Evolutionary conservation across 92 coral and sea anemone species (phyloP).

Genomic region (Epizoanthus stellaris): DNA sequence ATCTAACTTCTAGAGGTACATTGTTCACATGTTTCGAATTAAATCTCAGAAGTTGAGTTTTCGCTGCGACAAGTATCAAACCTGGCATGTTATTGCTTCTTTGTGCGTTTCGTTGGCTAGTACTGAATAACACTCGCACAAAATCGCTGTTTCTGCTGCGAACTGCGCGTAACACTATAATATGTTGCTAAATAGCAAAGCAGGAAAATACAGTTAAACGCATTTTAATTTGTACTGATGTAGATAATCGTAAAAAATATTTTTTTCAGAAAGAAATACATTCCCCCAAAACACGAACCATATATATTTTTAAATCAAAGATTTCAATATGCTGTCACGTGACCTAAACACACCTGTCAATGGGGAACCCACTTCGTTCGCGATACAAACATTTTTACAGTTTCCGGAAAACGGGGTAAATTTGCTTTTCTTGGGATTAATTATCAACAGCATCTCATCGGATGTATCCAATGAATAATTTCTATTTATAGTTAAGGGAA

Average conservation of each 20-base stretch:
- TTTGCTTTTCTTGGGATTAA: neutral
- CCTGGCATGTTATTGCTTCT: neutral
- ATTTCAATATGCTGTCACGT: slow-evolving; percentile 21
- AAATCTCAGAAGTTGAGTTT: neutral
- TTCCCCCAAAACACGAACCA: neutral
- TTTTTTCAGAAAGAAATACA: neutral
- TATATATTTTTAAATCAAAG: neutral
- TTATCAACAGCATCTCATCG: neutral
- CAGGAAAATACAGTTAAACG: too few relatives aligned
- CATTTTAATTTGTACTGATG: too few relatives aligned
- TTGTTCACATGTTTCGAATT: neutral
- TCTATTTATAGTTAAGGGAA: neutral
- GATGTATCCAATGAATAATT: neutral
- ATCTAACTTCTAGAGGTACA: neutral
- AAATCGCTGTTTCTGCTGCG: too few relatives aligned
- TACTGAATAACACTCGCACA: neutral
- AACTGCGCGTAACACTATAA: too few relatives aligned
- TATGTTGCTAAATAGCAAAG: too few relatives aligned
- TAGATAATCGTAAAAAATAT: neutral
- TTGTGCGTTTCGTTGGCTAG: too few relatives aligned
- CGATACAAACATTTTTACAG: slow-evolving; percentile 21
- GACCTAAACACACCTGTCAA: slow-evolving; percentile 30
- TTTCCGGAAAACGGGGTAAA: slow-evolving; percentile 19
- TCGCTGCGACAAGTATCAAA: too few relatives aligned
- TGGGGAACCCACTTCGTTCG: slow-evolving; percentile 5